These are phyloP conservation scores for Platalea minor DNA, from an alignment of 2,797 vertebrate species.

Conservation along the genomic window DNA sequence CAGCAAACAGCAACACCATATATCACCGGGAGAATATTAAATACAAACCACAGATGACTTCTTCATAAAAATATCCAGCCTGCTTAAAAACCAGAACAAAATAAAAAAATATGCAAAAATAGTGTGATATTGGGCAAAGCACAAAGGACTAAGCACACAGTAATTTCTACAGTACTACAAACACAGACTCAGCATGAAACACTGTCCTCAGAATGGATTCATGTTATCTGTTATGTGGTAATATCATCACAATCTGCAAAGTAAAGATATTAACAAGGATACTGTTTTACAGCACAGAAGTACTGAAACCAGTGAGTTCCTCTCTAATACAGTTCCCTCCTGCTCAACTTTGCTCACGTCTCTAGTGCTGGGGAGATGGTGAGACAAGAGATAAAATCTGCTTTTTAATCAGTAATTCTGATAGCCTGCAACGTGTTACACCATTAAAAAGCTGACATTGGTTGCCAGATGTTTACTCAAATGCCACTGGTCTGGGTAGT, in stretches of 20 bases:
- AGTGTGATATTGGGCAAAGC: background rate
- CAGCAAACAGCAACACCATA: background rate
- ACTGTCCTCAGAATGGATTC: background rate
- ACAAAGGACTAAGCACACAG: background rate
- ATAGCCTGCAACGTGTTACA: background rate
- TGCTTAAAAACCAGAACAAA: background rate
- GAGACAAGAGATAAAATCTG: background rate
- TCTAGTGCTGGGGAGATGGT: background rate
- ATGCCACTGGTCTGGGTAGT: background rate
- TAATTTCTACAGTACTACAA: background rate
- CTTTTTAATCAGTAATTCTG: background rate
- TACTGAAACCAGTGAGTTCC: background rate
- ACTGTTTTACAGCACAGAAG: background rate
- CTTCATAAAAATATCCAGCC: background rate
- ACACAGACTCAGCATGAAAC: background rate
- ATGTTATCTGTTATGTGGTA: background rate
- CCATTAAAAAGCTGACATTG: background rate
- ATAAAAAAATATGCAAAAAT: background rate
- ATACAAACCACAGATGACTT: background rate
- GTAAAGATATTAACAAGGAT: background rate
- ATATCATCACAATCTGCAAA: background rate
- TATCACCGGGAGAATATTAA: background rate
- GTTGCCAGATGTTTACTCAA: background rate
- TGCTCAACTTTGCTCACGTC: background rate
- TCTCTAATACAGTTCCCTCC: background rate